A percentile compares a stretch with the other conserved stretches of the same genome.
These are phyloP conservation scores for Peromyscus aztecus DNA, from an alignment of 2,797 vertebrate species.

Conservation along the genomic window DNA sequence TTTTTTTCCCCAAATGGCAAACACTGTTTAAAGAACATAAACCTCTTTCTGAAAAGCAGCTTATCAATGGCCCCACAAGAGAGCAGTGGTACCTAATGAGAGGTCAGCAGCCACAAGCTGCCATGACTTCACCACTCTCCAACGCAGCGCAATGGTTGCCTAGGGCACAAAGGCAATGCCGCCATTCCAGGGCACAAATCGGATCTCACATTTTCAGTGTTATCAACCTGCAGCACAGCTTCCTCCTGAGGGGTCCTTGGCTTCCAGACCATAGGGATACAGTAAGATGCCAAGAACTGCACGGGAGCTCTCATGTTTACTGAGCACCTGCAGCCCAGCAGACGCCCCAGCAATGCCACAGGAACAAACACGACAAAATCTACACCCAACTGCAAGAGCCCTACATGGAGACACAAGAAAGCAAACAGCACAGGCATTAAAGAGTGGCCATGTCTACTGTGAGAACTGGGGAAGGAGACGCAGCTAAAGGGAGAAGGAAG, in stretches of 20 bases:
- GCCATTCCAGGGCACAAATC: neutral
- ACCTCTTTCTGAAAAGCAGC: constrained; percentile 4
- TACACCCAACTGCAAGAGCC: neutral
- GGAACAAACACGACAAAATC: neutral
- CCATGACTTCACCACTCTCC: neutral
- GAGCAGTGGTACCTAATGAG: neutral
- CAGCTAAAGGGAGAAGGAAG: neutral
- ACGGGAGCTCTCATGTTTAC: neutral
- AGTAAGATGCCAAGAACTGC: neutral
- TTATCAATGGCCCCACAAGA: neutral
- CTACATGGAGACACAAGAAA: constrained; percentile 29
- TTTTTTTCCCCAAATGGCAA: constrained; percentile 39
- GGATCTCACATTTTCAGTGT: neutral
- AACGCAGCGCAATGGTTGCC: neutral
- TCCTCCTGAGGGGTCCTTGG: neutral
- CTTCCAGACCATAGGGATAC: neutral
- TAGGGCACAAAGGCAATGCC: neutral
- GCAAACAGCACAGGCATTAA: neutral
- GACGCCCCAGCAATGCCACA: neutral
- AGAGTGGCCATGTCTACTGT: neutral
- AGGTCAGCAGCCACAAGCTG: neutral
- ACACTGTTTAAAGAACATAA: constrained; percentile 54
- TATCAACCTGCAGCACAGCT: neutral
- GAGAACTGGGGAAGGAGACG: neutral
- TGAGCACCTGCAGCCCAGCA: neutral